Conservation (phyloP, 2,797 vertebrate species). For the Sebastiscus albofasciatus region DNA sequence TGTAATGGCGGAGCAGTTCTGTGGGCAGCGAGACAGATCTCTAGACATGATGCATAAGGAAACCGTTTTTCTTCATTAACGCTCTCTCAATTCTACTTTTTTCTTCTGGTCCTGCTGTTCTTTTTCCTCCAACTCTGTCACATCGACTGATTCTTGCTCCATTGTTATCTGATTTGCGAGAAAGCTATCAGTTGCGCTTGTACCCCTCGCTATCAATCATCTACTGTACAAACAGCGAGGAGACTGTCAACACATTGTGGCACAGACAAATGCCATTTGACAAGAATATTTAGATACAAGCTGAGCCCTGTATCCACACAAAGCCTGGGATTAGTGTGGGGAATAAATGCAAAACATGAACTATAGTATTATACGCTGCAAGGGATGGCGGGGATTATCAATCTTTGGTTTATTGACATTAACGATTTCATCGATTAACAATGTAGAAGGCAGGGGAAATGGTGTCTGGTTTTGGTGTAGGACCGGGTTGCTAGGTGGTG, state of each 20-base stretch:
- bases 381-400: background rate
- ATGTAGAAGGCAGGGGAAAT: background rate
- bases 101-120: background rate
- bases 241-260: conserved; percentile 47
- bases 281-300: conserved; percentile 30
- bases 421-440: too few relatives aligned
- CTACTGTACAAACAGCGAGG: conserved; percentile 39
- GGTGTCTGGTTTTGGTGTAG: background rate
- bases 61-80: background rate
- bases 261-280: conserved; percentile 39
- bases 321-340: conserved; percentile 1
- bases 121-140: background rate
- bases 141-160: conserved; percentile 1
- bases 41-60: conserved; percentile 1
- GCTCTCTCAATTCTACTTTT: background rate
- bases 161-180: conserved; percentile 26
- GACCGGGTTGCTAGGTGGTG: background rate
- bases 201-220: conserved; percentile 48
- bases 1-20: conserved; percentile 28
- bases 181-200: conserved; percentile 32
- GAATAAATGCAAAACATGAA: background rate
- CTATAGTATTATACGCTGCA: background rate
- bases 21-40: conserved; percentile 22
- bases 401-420: background rate
- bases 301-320: conserved; percentile 8